Evolutionary conservation across 2,113 vertebrate genomes (phyloP), one percentile per base, ranked within the genome.

Genomic region (Heptranchias perlo): DNA sequence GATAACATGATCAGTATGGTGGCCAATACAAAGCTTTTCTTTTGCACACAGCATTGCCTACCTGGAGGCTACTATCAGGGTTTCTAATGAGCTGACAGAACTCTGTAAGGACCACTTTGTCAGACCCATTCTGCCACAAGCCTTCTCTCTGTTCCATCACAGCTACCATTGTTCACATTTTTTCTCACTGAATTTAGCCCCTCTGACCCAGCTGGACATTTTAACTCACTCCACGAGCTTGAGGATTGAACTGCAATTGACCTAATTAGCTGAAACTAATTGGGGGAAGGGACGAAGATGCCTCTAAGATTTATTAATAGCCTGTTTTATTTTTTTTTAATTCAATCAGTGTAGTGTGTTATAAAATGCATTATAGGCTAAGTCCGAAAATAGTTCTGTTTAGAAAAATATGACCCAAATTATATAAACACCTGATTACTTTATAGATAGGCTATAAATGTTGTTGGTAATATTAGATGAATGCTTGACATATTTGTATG

Each of bases 31-130:
- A 95, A 95, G 94, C 94, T 69, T 95, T 95, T 95, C 94, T 95
- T 95, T 95, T 95, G 94, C 94, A 69, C 64, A 49, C 65, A 69
- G 94, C 94, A 67, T 69, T 73, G 64, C 44, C 94, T 95, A 95
- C 94, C 94, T 69, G 65, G 94, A 95, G 94, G 94, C 94, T 95
- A 95, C 94, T 95, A 69, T 95, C 94, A 95, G 94, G 64, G 44
- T 95, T 95, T 49, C 94, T 95, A 95, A 95, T 95, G 94, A 95
- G 94, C 94, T 95, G 94, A 95, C 94, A 95, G 94, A 95, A 49
- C 62, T 95, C 94, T 95, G 94, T 69, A 69, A 95, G 62, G 94
- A 95, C 94, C 94, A 95, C 94, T 95, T 95, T 95, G 94, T 95
- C 94, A 95, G 94, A 95, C 44, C 94, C 65, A 14, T 95, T 95